A percentile compares a stretch with the other conserved stretches of the same genome.
Evolutionary conservation across 2,797 vertebrate species (phyloP).

Genomic region (Botia kubotai): DNA sequence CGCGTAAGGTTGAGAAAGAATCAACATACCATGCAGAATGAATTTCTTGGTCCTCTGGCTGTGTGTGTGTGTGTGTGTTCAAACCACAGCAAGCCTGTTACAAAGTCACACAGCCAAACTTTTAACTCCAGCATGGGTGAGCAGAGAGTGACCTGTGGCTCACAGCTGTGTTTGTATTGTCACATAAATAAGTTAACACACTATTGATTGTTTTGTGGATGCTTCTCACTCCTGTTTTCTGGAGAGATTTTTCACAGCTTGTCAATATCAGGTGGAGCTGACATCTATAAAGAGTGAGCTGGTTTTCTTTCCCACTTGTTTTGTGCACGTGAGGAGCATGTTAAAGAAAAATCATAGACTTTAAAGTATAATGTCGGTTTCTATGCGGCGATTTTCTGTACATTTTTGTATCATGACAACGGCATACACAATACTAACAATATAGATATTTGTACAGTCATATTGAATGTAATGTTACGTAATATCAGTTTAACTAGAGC

Average conservation of each 20-base stretch:
- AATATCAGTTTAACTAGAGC: neutral
- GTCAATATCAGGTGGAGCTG: constrained; percentile 26
- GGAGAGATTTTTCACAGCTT: constrained; percentile 17
- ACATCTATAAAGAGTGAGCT: constrained; percentile 6
- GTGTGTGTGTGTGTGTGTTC: neutral
- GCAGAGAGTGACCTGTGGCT: constrained; percentile 3
- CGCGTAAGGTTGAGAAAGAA: constrained; percentile 7
- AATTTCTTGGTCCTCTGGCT: neutral
- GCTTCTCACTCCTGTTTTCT: constrained; percentile 14
- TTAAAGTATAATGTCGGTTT: neutral
- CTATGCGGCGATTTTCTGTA: too few relatives aligned
- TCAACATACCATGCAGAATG: constrained; percentile 19
- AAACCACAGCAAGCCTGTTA: neutral
- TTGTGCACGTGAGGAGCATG: neutral
- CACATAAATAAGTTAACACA: constrained; percentile 37
- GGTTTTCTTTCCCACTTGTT: neutral
- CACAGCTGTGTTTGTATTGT: constrained; percentile 32
- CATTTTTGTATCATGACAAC: too few relatives aligned
- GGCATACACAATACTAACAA: neutral
- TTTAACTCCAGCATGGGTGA: constrained; percentile 13
- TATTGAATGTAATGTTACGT: neutral
- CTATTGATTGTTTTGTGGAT: constrained; percentile 26
- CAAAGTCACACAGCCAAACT: constrained; percentile 29
- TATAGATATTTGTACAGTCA: neutral
- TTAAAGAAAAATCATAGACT: neutral